Base-by-base conservation (phyloP, 1,140 invertebrate species). In the Zaprionus capensis region DNA sequence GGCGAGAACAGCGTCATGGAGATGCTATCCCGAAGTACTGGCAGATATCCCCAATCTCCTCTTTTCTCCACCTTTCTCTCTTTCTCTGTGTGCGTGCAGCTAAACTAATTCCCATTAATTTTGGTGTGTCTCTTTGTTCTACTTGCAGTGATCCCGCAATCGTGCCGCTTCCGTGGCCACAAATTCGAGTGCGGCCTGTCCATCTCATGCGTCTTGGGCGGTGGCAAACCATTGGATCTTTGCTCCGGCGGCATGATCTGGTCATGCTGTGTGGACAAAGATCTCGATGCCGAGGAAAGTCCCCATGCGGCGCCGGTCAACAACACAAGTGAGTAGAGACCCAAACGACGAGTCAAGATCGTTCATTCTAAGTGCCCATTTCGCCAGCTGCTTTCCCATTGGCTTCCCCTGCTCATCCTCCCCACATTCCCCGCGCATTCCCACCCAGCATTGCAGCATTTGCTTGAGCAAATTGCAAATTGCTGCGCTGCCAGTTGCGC, bases 211-310 rank as follows among this genome's bases (percentile, higher is more conserved):
- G 97, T 98, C 15, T 93, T 98, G 53, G 96, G 96, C 14, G 97
- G 97, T 7, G 96, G 97, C 14, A 95, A 96, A 71, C 97, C 97
- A 0, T 91, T 98, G 82, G 97, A 99, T 93, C 94, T 98, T 0
- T 99, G 98, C 93, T 97, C 96, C n/a, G 97, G 97, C 53, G 98
- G 97, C 28, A 95, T 98, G 94, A 97, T 98, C 74, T 98, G 97
- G 97, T 96, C 96, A 11, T 99, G 98, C 92, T 99, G 98, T 91
- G 96, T 99, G 0, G 97, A 98, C 91, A 94, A 96, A 77, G 96
- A 97, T 34, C 93, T 87, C 56, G 82, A 90, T 20, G 75, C 88
- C 56, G 81, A 91, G 71, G 86, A 91, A 66, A 83, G 76, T 63
- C 84, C 91, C 81, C 93, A 94, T 93, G 71, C 94, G 51, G 93